A percentile compares a stretch with the other conserved stretches of the same genome.
Conservation (phyloP, 1,140 invertebrate species). For the Zaprionus inermis region DNA sequence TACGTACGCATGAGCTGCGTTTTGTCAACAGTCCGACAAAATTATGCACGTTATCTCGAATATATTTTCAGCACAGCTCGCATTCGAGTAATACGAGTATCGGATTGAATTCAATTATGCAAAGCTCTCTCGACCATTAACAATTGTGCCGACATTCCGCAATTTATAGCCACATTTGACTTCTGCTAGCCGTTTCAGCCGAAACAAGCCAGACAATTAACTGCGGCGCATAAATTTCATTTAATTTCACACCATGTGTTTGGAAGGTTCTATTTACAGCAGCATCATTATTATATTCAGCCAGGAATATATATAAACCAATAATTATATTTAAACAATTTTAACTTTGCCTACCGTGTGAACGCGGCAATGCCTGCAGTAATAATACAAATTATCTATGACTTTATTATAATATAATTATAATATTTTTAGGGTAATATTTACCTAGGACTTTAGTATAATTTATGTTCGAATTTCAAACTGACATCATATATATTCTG, state of each 20-base stretch:
- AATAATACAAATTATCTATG: too few species aligned
- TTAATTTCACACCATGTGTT: slow-evolving; percentile 20
- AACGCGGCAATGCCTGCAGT: too few species aligned
- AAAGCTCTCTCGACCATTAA: slow-evolving; percentile 48
- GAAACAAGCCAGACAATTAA: slow-evolving; percentile 53
- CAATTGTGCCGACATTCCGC: slow-evolving; percentile 16
- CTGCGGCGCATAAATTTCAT: slow-evolving; percentile 51
- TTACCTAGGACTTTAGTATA: too few species aligned
- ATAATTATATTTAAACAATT: too few species aligned
- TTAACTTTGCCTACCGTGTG: too few species aligned
- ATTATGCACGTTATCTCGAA: slow-evolving; percentile 10
- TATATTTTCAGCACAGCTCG: not conserved
- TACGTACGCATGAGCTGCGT: not conserved
- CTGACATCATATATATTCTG: too few species aligned
- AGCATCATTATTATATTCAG: too few species aligned
- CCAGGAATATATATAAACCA: not conserved
- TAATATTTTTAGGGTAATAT: too few species aligned
- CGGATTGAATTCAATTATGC: slow-evolving; percentile 55
- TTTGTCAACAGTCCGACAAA: slow-evolving; percentile 3
- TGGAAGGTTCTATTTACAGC: not conserved
- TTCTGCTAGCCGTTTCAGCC: slow-evolving; percentile 18
- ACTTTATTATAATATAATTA: too few species aligned
- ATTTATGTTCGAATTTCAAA: too few species aligned
- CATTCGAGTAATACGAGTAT: not conserved
- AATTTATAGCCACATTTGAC: slow-evolving; percentile 58